Evolutionary conservation across 2,888 invertebrate genomes (phyloP).

Genomic region (Xestia c-nigrum): DNA sequence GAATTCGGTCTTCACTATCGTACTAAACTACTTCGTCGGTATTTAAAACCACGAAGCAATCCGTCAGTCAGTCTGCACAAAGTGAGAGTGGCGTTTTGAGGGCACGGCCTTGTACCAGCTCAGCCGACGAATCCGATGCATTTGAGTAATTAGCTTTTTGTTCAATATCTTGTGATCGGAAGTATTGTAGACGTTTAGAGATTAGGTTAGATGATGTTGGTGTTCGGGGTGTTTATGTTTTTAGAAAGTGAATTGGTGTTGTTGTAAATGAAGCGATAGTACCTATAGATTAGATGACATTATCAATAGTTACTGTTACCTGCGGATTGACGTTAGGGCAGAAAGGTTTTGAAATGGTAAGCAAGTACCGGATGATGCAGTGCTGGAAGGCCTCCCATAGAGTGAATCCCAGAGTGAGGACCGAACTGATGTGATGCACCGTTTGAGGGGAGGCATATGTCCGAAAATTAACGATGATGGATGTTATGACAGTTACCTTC

Average conservation of each 20-base stretch:
- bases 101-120: slow-evolving; percentile 61
- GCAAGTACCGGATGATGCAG: not conserved
- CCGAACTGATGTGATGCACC: not conserved
- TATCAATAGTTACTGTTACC: too few relatives aligned
- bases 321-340: too few relatives aligned
- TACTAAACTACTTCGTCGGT: slow-evolving; percentile 8
- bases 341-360: not conserved
- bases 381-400: not conserved
- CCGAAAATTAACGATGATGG: not conserved
- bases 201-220: not conserved
- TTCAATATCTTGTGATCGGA: slow-evolving; percentile 48
- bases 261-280: not conserved
- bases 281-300: too few relatives aligned
- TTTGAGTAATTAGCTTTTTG: slow-evolving; percentile 54
- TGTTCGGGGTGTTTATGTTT: not conserved
- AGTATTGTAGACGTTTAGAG: slow-evolving; percentile 24
- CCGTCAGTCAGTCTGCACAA: slow-evolving; percentile 48
- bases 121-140: slow-evolving; percentile 53
- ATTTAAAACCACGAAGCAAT: slow-evolving; percentile 50
- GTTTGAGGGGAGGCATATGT: not conserved
- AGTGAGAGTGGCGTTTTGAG: slow-evolving; percentile 66
- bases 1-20: not conserved
- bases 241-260: not conserved
- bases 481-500: not conserved
- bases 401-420: not conserved